Evolutionary conservation across 2,888 invertebrate genomes (phyloP), one percentile per base, ranked within the genome.

Genomic region (Pseudoips prasinana): DNA sequence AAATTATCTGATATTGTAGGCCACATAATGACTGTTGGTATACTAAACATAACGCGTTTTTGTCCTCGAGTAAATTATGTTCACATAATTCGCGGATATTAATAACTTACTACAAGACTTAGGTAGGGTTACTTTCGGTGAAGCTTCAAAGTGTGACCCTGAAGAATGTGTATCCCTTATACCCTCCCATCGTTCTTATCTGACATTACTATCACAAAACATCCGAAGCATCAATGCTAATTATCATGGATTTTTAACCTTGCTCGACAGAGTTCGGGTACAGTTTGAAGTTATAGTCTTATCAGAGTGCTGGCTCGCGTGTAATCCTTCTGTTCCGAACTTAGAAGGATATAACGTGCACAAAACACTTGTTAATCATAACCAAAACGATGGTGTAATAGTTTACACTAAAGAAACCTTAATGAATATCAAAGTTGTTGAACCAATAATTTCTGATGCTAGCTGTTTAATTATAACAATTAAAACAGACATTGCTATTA

Each of bases 161-260:
- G 29, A 29, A 1, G 22, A 22, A 3, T 22, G 22, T 29, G 8
- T 0, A 1, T 10, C 5, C 7, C 3, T 28, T 2, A 7, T 28
- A 20, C 28, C 28, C n/a, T 1, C 10, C 1, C 1, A 10, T 7
- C 7, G 1, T 22, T n/a, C 10, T 7, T 1, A 1, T 5, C 3
- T 22, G 1, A 29, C 22, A 1, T 1, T 29, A 1, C 7, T 28
- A n/a, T 22, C 11, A 1, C 14, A 11, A 7, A 29, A 29, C 5
- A 29, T 29, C 2, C 29, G 29, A 1, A 29, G 29, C 10, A 8
- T 29, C 6, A n/a, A 10, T 5, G 29, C 29, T 0, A 29, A 29
- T 10, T 29, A 22, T 10, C 11, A 10, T 6, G 29, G 22, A 3
- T 5, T 22, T 8, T 8, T 29, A 4, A 22, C 29, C 3, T 8